These are phyloP conservation scores for zebrafish (Danio rerio) DNA, from an alignment of 2,113 vertebrate species.

Conservation along the genomic window DNA sequence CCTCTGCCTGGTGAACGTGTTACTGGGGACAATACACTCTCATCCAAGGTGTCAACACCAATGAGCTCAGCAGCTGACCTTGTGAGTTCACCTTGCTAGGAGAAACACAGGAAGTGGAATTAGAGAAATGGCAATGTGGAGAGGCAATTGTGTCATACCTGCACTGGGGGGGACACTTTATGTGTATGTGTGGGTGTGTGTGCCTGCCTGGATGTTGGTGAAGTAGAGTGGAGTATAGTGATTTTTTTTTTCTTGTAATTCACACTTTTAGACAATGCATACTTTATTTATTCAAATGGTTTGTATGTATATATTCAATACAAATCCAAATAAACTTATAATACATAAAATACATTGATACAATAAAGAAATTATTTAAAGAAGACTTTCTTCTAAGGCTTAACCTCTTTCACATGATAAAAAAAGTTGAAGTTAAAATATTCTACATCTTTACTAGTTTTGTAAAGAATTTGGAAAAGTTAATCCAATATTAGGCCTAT, in stretches of 20 bases:
- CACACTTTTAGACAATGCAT: neutral
- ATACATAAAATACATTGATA: too few species aligned
- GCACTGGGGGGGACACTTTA: conserved; percentile 60
- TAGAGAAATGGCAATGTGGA: conserved; percentile 67
- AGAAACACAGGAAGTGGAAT: conserved; percentile 74
- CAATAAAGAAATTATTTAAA: too few species aligned
- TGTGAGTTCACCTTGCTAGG: conserved; percentile 81
- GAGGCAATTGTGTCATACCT: conserved; percentile 74
- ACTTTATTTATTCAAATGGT: neutral
- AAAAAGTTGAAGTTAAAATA: too few species aligned
- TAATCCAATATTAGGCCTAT: too few species aligned
- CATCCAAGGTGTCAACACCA: conserved; percentile 74
- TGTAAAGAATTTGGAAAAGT: too few species aligned
- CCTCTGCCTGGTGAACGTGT: conserved; percentile 61
- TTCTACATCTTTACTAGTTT: too few species aligned
- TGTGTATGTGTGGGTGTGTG: conserved; percentile 37
- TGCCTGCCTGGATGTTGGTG: conserved; percentile 28
- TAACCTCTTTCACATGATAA: too few species aligned
- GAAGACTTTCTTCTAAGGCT: too few species aligned
- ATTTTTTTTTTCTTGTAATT: neutral
- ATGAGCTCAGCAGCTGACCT: conserved; percentile 77
- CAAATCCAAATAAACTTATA: too few species aligned
- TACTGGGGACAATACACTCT: conserved; percentile 63
- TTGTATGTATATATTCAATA: too few species aligned
- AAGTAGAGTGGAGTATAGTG: conserved; percentile 12